These are phyloP conservation scores for Dasyurus viverrinus DNA, from an alignment of 2,113 vertebrate genomes.

Conservation along the genomic window DNA sequence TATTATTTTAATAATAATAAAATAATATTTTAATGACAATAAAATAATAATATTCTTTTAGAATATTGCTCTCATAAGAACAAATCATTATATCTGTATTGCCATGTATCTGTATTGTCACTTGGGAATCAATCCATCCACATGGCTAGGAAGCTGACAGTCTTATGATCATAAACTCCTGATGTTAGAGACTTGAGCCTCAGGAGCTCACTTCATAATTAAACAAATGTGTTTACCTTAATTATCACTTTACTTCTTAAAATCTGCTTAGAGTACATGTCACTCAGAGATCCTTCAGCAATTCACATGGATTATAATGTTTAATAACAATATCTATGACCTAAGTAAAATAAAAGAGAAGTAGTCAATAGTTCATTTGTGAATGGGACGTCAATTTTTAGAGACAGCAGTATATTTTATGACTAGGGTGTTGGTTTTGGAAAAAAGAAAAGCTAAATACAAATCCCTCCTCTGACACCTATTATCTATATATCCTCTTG, in stretches of 20 bases:
- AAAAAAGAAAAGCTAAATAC: neutral
- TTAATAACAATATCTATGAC: neutral
- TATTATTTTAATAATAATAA: neutral
- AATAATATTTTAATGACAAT: neutral
- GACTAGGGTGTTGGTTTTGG: neutral
- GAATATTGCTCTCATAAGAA: neutral
- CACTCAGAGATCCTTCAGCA: neutral
- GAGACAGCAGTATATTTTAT: neutral
- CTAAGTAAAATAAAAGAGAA: neutral
- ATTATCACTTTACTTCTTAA: neutral
- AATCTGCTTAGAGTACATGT: neutral
- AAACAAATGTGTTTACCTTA: constrained; percentile 6
- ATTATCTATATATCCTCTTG: neutral
- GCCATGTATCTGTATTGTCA: neutral
- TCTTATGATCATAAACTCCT: neutral
- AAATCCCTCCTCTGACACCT: neutral
- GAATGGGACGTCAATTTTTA: neutral
- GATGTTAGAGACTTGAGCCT: neutral
- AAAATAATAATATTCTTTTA: neutral
- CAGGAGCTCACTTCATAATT: neutral
- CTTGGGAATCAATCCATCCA: neutral
- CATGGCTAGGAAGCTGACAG: neutral
- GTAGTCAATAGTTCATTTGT: neutral
- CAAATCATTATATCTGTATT: neutral
- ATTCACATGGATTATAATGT: neutral